Conservation (phyloP, 2,888 invertebrate species). For the Himalopsyche kuldschensis region DNA sequence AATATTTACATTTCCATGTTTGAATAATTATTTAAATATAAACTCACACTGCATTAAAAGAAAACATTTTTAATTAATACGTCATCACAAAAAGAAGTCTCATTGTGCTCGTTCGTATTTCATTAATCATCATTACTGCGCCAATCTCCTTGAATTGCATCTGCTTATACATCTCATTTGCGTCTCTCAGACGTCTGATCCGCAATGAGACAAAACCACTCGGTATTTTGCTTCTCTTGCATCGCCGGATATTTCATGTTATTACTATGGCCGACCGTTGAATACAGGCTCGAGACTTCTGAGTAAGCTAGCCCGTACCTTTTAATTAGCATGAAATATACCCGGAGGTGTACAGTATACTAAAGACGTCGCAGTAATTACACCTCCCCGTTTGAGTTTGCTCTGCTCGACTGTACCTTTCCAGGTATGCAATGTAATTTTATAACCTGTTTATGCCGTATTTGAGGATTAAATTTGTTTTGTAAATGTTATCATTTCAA, state of each 20-base stretch:
- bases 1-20: no score
- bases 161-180: neutral
- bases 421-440: neutral
- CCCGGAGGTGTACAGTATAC: constrained; percentile 16
- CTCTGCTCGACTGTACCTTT: neutral
- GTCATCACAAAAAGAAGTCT: no score
- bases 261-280: constrained; percentile 12
- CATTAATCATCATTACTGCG: neutral
- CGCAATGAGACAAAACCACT: neutral
- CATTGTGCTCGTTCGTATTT: neutral
- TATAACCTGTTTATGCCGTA: neutral
- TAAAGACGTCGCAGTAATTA: constrained; percentile 22
- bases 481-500: neutral
- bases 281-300: neutral
- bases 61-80: no score
- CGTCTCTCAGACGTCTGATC: neutral
- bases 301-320: constrained; percentile 15
- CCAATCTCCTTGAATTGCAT: neutral
- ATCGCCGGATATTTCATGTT: constrained; percentile 7
- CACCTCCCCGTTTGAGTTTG: constrained; percentile 4
- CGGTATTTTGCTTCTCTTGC: neutral
- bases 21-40: no score
- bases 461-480: neutral
- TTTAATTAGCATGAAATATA: constrained; percentile 37
- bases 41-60: no score